phyloP scores from a whole-genome alignment of 30 jellyfish, hydroid and myxozoan species.

The Cassiopea andromeda region DNA sequence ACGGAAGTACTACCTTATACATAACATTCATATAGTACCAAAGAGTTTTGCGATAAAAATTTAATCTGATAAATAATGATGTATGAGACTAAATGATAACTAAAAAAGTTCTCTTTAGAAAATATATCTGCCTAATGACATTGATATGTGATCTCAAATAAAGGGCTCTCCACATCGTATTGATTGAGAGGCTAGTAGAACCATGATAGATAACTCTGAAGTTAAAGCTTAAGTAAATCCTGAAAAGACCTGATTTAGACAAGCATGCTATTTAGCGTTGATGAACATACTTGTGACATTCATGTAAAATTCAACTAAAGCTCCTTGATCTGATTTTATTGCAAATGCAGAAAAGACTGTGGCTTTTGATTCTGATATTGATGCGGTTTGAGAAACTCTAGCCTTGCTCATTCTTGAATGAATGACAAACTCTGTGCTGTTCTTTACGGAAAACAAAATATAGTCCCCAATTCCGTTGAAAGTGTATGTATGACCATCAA shows the following conservation, averaged over 20 bases:
- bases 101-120: too few relatives aligned
- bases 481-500: conserved; percentile 77
- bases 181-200: not conserved
- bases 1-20: too few relatives aligned
- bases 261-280: not conserved
- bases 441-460: too few relatives aligned
- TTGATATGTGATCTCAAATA: not conserved
- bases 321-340: not conserved
- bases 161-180: not conserved
- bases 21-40: too few relatives aligned
- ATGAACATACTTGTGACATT: conserved; percentile 42
- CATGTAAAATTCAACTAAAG: conserved; percentile 32
- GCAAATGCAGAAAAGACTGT: conserved; percentile 69
- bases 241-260: not conserved
- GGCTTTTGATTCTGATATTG: conserved; percentile 39
- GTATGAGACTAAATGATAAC: too few relatives aligned
- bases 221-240: not conserved
- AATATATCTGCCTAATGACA: not conserved
- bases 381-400: not conserved
- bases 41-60: too few relatives aligned
- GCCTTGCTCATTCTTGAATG: conserved; percentile 61
- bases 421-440: too few relatives aligned
- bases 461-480: not conserved
- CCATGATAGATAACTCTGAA: not conserved
- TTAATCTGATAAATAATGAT: too few relatives aligned